A percentile compares a stretch with the other conserved stretches of the same genome.
phyloP scores from a whole-genome alignment of 2,888 invertebrate genomes.

The Troides helena region DNA sequence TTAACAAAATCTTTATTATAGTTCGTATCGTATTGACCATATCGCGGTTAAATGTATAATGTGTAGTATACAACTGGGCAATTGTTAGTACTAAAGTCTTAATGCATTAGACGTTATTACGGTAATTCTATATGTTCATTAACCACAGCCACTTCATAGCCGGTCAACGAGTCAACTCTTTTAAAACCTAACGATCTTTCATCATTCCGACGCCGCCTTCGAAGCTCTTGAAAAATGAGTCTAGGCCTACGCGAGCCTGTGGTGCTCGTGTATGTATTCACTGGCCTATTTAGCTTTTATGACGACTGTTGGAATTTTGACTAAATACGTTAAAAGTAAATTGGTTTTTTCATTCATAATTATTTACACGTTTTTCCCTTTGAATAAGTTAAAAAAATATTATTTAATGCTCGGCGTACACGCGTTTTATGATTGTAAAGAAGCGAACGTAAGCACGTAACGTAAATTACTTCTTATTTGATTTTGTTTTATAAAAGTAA shows the following conservation, averaged over 20 bases:
- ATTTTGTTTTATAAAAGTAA: not conserved
- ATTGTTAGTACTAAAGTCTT: not conserved
- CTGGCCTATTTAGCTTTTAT: slow-evolving; percentile 26
- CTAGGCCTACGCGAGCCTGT: not conserved
- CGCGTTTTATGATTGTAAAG: not conserved
- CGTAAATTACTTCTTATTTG: not conserved
- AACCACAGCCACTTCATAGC: not conserved
- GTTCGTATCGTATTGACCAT: no score
- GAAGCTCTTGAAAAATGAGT: slow-evolving; percentile 22
- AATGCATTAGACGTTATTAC: not conserved
- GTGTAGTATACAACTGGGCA: no score
- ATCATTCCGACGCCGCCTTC: slow-evolving; percentile 6
- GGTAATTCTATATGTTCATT: not conserved
- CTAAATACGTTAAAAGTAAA: slow-evolving; percentile 26
- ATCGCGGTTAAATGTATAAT: no score
- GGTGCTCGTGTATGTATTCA: slow-evolving; percentile 10
- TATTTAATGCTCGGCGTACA: not conserved
- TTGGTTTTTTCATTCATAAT: slow-evolving; percentile 11
- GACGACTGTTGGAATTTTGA: slow-evolving; percentile 13
- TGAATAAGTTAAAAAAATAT: not conserved
- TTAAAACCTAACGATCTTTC: slow-evolving; percentile 18
- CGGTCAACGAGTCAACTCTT: slow-evolving; percentile 15
- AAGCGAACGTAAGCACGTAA: not conserved
- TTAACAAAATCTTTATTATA: no score
- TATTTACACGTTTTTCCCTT: slow-evolving; percentile 37